These are phyloP conservation scores for Epirrhoe alternata DNA, from an alignment of 2,888 invertebrate genomes.

Conservation along the genomic window DNA sequence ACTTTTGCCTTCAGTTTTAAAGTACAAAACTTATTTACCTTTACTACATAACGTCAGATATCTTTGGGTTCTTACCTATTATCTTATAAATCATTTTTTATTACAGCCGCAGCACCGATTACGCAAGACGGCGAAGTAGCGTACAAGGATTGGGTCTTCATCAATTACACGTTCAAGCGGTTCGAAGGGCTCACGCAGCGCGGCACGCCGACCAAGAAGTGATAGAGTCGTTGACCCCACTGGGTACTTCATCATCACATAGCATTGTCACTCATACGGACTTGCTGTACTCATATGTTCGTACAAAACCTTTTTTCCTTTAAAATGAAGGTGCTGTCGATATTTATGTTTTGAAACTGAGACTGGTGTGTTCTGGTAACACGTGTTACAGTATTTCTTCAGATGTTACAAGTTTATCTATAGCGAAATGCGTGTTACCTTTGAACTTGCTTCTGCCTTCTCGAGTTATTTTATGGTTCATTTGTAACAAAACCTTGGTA, in stretches of 20 bases:
- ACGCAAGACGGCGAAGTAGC: constrained; percentile 95
- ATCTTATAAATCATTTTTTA: neutral
- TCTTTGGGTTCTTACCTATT: too few species aligned
- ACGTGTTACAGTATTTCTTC: neutral
- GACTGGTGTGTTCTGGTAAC: neutral
- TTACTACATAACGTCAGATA: too few species aligned
- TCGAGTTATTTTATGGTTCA: too few species aligned
- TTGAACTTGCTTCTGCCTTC: too few species aligned
- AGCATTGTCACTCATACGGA: neutral
- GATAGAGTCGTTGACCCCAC: constrained; percentile 40
- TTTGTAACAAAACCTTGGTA: too few species aligned
- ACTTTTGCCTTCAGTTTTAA: too few species aligned
- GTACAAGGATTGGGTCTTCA: constrained; percentile 99
- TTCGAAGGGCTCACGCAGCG: constrained; percentile 98
- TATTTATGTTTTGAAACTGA: neutral
- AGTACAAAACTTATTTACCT: too few species aligned
- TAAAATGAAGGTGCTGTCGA: neutral
- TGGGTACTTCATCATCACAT: neutral
- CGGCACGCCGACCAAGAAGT: constrained; percentile 93
- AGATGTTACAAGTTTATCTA: too few species aligned
- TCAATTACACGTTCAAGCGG: constrained; percentile 99
- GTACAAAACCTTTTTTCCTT: neutral
- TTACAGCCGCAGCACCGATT: constrained; percentile 92
- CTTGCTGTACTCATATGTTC: neutral
- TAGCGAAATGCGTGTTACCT: too few species aligned